phyloP scores from a whole-genome alignment of 2,797 vertebrate genomes.

The Microctenopoma lineatum region DNA sequence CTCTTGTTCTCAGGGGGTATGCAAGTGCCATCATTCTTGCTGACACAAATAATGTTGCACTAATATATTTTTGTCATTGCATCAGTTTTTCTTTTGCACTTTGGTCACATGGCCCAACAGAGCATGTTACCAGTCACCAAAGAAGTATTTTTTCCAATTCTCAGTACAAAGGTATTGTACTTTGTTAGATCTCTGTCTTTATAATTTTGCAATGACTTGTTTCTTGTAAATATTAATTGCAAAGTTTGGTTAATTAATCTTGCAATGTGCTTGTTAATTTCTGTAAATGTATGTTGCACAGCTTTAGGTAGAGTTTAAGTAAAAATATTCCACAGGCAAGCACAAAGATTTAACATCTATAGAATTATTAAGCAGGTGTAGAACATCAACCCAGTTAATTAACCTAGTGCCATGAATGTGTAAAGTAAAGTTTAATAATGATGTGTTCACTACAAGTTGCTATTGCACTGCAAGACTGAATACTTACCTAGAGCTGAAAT shows the following conservation, averaged over 20 bases:
- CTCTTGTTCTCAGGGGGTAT: conserved; percentile 7
- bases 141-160: not conserved
- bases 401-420: too few species aligned
- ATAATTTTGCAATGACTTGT: not conserved
- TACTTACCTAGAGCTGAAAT: too few species aligned
- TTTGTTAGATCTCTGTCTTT: not conserved
- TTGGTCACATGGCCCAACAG: not conserved
- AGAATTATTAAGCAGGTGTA: not conserved
- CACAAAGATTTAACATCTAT: not conserved
- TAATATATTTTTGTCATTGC: not conserved
- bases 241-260: not conserved
- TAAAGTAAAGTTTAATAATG: too few species aligned
- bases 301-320: not conserved
- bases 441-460: too few species aligned
- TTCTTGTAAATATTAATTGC: not conserved
- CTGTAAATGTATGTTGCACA: not conserved
- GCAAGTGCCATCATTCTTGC: not conserved
- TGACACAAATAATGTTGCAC: conserved; percentile 9
- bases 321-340: not conserved
- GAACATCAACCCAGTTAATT: not conserved
- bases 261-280: not conserved
- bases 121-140: not conserved
- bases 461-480: too few species aligned
- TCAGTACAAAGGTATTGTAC: too few species aligned
- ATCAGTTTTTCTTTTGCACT: not conserved